These are phyloP conservation scores for Agrotis clavis DNA, from an alignment of 2,888 invertebrate species.

Conservation along the genomic window DNA sequence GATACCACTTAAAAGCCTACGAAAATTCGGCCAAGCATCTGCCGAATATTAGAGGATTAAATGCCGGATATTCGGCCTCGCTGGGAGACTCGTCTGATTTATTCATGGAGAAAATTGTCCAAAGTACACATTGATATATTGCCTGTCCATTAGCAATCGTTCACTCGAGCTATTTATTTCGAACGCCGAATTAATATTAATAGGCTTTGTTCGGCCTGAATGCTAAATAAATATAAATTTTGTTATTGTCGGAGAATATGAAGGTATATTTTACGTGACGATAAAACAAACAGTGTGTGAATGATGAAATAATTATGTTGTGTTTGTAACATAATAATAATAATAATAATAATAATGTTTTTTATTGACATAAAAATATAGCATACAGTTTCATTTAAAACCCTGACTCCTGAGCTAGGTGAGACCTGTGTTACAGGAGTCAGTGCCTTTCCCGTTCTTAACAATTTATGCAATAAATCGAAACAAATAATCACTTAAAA, in stretches of 20 bases:
- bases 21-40: slow-evolving; percentile 26
- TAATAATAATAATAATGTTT: no score
- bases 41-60: slow-evolving; percentile 64
- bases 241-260: slow-evolving; percentile 26
- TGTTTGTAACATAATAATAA: slow-evolving; percentile 12
- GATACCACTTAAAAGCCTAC: slow-evolving; percentile 43
- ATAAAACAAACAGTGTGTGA: slow-evolving; percentile 21
- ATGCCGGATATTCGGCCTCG: slow-evolving; percentile 43
- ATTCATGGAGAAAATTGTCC: slow-evolving; percentile 66
- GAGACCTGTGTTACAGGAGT: no score
- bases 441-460: no score
- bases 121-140: slow-evolving; percentile 61
- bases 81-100: slow-evolving; percentile 48
- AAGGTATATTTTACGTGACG: slow-evolving; percentile 12
- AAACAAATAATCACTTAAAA: no score
- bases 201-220: slow-evolving; percentile 34
- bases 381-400: no score
- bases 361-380: no score
- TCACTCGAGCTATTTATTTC: slow-evolving; percentile 51
- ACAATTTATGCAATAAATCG: no score
- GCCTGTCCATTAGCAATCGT: slow-evolving; percentile 55
- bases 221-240: slow-evolving; percentile 41
- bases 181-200: slow-evolving; percentile 43
- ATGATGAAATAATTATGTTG: slow-evolving; percentile 33
- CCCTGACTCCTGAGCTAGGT: no score